A percentile compares a stretch with the other conserved stretches of the same genome.
Conservation (phyloP, 2,797 vertebrate genomes). For the Gambelia wislizenii region DNA sequence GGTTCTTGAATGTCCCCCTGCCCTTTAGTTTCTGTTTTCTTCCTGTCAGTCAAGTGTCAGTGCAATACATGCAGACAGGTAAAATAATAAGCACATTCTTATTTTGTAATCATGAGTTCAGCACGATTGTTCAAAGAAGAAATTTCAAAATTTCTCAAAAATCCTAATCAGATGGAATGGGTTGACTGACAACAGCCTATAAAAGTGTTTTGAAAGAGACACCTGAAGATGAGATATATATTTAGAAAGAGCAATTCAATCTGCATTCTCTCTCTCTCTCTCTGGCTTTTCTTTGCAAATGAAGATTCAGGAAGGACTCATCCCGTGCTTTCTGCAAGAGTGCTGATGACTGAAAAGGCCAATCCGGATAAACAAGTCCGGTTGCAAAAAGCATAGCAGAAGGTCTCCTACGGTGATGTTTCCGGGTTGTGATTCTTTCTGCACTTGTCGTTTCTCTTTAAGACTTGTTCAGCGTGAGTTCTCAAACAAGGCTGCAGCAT, state of each 20-base stretch:
- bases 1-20: conserved; percentile 29
- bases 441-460: too few species aligned
- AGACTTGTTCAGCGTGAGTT: too few species aligned
- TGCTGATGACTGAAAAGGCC: too few species aligned
- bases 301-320: too few species aligned
- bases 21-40: background rate
- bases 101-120: conserved; percentile 1
- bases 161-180: conserved; percentile 16
- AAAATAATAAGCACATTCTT: background rate
- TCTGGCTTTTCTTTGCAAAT: too few species aligned
- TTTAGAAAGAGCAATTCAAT: conserved; percentile 47
- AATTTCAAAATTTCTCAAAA: background rate
- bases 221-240: background rate
- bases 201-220: conserved; percentile 47
- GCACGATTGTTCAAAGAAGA: conserved; percentile 7
- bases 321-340: too few species aligned
- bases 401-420: too few species aligned
- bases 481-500: too few species aligned
- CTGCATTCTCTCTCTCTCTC: too few species aligned
- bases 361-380: too few species aligned
- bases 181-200: conserved; percentile 23
- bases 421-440: too few species aligned
- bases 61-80: conserved; percentile 7
- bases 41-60: background rate
- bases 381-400: too few species aligned